These are phyloP conservation scores for Poeciliopsis turneri DNA, from an alignment of 2,797 vertebrate species.

Conservation along the genomic window DNA sequence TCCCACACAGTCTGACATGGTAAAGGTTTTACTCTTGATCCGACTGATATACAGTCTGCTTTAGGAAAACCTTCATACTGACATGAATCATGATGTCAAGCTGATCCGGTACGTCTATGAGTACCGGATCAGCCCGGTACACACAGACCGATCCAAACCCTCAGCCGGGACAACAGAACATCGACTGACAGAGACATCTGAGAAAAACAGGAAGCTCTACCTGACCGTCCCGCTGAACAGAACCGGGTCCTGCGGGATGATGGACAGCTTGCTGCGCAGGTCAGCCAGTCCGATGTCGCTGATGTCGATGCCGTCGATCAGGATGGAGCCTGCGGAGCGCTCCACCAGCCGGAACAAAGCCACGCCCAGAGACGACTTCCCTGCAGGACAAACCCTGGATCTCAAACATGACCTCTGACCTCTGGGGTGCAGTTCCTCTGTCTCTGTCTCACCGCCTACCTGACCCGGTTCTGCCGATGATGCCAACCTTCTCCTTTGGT, in stretches of 20 bases:
- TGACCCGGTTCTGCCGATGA: conserved; percentile 92
- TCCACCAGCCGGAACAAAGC: conserved; percentile 91
- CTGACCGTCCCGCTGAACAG: conserved; percentile 92
- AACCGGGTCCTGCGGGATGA: conserved; percentile 95
- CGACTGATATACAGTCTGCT: background rate
- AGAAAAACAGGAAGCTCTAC: conserved; percentile 66
- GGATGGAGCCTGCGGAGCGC: conserved; percentile 88
- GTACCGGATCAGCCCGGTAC: too few species aligned
- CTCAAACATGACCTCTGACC: background rate
- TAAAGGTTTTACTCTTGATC: background rate
- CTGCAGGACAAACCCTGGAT: conserved; percentile 56
- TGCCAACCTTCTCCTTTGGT: conserved; percentile 92
- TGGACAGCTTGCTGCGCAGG: conserved; percentile 92
- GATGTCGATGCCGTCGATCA: conserved; percentile 90
- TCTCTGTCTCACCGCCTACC: conserved; percentile 56
- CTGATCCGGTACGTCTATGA: too few species aligned
- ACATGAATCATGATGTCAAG: background rate
- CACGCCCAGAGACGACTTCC: conserved; percentile 92
- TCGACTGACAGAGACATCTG: background rate
- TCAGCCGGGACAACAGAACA: background rate
- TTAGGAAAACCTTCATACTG: background rate
- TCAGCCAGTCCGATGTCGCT: conserved; percentile 91
- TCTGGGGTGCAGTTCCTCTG: background rate
- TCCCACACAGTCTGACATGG: background rate
- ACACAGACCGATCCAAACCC: background rate